Percentiles rank a stretch among this genome's conserved stretches.
These are phyloP conservation scores for Agrochola litura DNA, from an alignment of 2,888 invertebrate genomes.

Conservation along the genomic window DNA sequence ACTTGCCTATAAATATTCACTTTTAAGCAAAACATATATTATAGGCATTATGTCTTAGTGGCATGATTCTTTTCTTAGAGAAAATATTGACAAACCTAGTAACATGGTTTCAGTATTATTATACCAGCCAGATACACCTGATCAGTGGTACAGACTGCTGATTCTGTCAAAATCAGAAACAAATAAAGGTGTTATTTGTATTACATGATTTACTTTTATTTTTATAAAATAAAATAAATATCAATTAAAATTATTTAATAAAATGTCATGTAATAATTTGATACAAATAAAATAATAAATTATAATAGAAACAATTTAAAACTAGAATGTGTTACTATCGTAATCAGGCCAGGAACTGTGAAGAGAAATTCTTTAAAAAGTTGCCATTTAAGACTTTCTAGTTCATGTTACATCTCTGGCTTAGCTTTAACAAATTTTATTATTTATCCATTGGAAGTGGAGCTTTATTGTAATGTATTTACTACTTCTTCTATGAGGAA, in stretches of 20 bases:
- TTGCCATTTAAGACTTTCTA: background rate
- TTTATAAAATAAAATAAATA: background rate
- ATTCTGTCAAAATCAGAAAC: background rate
- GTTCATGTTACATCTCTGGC: background rate
- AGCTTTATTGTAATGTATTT: too few relatives aligned
- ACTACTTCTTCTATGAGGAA: background rate
- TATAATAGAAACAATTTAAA: background rate
- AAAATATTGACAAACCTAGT: background rate
- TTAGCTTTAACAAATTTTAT: background rate
- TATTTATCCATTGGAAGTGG: background rate
- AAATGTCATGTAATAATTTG: background rate
- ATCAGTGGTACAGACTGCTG: background rate
- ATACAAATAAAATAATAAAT: background rate
- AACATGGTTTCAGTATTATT: background rate
- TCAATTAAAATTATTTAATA: background rate
- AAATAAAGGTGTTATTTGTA: background rate
- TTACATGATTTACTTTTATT: background rate
- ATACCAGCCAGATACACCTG: background rate
- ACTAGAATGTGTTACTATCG: background rate
- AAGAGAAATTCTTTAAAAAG: background rate
- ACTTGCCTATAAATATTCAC: background rate
- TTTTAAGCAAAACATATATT: background rate
- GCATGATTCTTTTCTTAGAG: background rate
- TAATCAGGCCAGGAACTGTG: background rate
- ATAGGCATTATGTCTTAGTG: background rate